Base-by-base conservation (phyloP, 2,113 vertebrate species). In the Ptychochromis oligacanthus region DNA sequence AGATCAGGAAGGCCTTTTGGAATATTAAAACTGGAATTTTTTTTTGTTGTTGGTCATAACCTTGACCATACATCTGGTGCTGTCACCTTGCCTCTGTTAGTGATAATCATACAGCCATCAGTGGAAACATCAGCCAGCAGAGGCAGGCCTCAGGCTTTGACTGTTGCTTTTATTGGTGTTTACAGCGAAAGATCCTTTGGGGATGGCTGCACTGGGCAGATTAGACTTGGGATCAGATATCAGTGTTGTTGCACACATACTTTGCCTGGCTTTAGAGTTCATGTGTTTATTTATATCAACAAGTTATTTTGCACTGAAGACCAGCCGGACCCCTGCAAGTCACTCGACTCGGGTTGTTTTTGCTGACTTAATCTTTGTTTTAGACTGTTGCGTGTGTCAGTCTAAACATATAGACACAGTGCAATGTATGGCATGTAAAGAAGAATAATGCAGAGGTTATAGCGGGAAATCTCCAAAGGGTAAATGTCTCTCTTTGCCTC, bases 281-380 rank as follows among this genome's bases (percentile, higher is more conserved):
- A 92, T 17, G 72, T 28, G 36, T 94, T 95, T 98, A 96, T 97
- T 97, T 98, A 96, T 98, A 97, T 95, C 95, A 84, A 55, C 72
- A 4, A 64, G 91, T 87, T 96, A 95, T 96, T 95, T 95, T 89
- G 92, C 93, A 91, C 91, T 85, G 58, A 88, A 81, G 81, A 74
- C 70, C 89, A 87, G 75, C 59, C 40, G 34, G 78, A 55, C 60
- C 70, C 26, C 43, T 85, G 87, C 87, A 83, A 86, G 85, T 83
- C 86, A 60, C 67, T 46, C 2, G 24, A 58, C 85, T 79, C 15
- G 8, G 74, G 34, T 57, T 72, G 54, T 90, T 87, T 80, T 67
- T 91, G 75, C 78, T 86, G 58, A 84, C 55, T 46, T 46, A 34
- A n/a, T 67, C 58, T 57, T 58, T 54, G 58, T 17, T 18, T 31